A percentile compares a stretch with the other conserved stretches of the same genome.
Conservation (phyloP, 2,113 vertebrate genomes). For the Lophius piscatorius region DNA sequence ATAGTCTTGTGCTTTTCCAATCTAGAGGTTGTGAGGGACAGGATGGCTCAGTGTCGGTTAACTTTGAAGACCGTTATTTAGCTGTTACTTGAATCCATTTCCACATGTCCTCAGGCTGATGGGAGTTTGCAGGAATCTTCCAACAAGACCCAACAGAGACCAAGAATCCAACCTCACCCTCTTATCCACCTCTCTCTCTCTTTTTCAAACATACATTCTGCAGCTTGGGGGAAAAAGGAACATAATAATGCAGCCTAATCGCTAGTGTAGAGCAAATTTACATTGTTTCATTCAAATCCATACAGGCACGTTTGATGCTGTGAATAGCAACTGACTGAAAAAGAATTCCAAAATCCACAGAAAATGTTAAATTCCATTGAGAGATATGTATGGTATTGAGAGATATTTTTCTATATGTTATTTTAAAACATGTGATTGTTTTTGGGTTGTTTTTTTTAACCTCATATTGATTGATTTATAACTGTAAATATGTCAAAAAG, state of each 20-base stretch:
- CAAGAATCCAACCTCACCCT: conserved; percentile 76
- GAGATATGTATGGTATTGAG: no score
- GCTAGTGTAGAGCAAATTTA: background rate
- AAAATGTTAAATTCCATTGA: no score
- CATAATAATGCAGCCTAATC: background rate
- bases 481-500: background rate
- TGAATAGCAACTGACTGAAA: no score
- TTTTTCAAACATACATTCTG: background rate
- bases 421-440: no score
- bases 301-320: no score
- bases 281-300: background rate
- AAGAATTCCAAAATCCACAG: no score
- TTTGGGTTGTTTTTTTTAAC: no score
- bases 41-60: conserved; percentile 2
- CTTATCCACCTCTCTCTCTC: conserved; percentile 21
- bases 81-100: conserved; percentile 16
- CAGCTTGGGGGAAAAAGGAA: background rate
- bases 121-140: conserved; percentile 73
- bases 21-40: background rate
- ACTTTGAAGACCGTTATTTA: conserved; percentile 62
- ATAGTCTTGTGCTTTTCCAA: background rate
- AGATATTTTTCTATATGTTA: no score
- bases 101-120: conserved; percentile 42
- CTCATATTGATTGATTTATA: background rate
- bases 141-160: conserved; percentile 81